phyloP scores from a whole-genome alignment of 2,888 invertebrate species.

The Mythimna lalbum region DNA sequence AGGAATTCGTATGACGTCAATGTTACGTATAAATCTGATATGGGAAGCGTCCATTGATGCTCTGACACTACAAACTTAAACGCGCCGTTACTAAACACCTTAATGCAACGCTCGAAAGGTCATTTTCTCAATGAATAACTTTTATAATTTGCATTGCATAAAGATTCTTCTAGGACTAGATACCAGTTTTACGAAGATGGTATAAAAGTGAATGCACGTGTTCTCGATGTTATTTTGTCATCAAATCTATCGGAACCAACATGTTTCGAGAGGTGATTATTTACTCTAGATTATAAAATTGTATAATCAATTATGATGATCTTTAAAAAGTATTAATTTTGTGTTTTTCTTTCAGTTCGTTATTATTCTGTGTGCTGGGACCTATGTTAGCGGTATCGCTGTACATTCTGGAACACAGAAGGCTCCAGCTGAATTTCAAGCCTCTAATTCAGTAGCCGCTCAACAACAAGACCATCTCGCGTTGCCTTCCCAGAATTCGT shows the following conservation, averaged over 20 bases:
- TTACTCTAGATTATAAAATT: slow-evolving; percentile 9
- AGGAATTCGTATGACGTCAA: slow-evolving; percentile 25
- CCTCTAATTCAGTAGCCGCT: not conserved
- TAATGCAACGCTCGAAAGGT: slow-evolving; percentile 65
- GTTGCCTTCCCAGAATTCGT: slow-evolving; percentile 20
- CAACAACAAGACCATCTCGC: slow-evolving; percentile 27
- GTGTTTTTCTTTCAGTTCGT: slow-evolving; percentile 40
- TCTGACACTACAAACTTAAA: slow-evolving; percentile 33
- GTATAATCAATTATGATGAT: not conserved
- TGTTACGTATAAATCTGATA: slow-evolving; percentile 20
- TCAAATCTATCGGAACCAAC: slow-evolving; percentile 72
- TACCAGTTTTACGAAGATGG: slow-evolving; percentile 80
- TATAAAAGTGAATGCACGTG: slow-evolving; percentile 84
- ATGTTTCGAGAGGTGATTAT: slow-evolving; percentile 83
- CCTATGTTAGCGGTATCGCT: slow-evolving; percentile 20
- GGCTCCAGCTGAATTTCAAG: not conserved
- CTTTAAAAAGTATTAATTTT: not conserved
- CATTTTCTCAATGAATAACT: slow-evolving; percentile 65
- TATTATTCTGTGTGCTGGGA: slow-evolving; percentile 43
- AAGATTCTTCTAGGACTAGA: slow-evolving; percentile 75
- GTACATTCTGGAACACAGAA: not conserved
- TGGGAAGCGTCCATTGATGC: slow-evolving; percentile 15
- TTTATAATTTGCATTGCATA: slow-evolving; percentile 69
- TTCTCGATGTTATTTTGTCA: slow-evolving; percentile 80
- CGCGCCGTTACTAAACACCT: slow-evolving; percentile 46